Base-by-base conservation (phyloP, 2,888 invertebrate species). In the Trachelus stipa region DNA sequence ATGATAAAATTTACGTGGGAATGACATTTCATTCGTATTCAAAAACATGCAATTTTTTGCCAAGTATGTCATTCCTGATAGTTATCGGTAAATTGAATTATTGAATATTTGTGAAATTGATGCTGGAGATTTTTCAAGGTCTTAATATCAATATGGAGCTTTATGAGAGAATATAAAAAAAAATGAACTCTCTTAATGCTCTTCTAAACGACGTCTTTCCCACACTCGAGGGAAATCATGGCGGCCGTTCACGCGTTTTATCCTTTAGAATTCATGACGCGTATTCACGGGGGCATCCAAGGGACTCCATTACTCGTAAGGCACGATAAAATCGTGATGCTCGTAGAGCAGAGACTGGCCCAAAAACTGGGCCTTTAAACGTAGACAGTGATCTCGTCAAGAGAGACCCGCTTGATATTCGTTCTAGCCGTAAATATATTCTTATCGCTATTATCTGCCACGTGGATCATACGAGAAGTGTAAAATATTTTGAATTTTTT, bases 371-470 rank as follows among this genome's bases (percentile, higher is more conserved):
- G 31, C 71, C 34, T 71, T 71, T 56, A 23, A 56, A 56, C 56
- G 23, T 1, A 56, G 56, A 56, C 56, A 56, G 56, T 1, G 56
- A 56, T 56, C 56, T 56, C 23, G 23, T 56, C 56, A 2, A 23
- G 23, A 56, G 69, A 77, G 77, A 34, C 71, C 79, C 31, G 40
- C 73, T 68, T 77, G 37, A 77, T 68, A 37, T 73, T 68, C 37
- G 68, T 74, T 79, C 81, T 83, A 81, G 77, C 80, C 80, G 79
- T 79, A 80, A 81, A 78, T 87, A 86, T 85, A 83, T 81, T 81
- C 83, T 80, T 83, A 86, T 86, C 86, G 86, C 87, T 85, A 85
- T 87, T 85, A 85, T 86, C 86, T 79, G 79, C 82, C 56, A 56
- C 56, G 56, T 56, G 56, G 23, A 56, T 23, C 23, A 0, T 23